Conservation (phyloP, 1,140 invertebrate genomes). For the Aphelenchoides fujianensis region DNA sequence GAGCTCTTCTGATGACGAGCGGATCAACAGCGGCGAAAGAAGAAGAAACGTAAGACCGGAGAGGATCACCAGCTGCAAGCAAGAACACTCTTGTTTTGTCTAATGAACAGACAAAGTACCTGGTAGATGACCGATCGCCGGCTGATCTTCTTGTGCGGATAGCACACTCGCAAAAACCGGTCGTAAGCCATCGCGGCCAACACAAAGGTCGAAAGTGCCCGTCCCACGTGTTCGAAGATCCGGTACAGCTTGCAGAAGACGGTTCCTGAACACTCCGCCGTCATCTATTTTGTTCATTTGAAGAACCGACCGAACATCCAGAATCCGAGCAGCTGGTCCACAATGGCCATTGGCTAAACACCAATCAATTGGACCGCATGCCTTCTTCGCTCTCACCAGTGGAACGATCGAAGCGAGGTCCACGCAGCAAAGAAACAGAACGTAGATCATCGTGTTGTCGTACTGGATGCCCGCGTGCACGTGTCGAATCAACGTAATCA, state of each 20-base stretch:
- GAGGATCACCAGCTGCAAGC: slow-evolving; percentile 35
- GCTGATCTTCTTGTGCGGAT: slow-evolving; percentile 53
- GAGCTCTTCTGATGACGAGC: slow-evolving; percentile 49
- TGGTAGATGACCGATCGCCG: slow-evolving; percentile 44
- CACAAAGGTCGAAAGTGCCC: slow-evolving; percentile 54
- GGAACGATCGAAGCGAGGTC: slow-evolving; percentile 56
- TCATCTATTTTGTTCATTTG: slow-evolving; percentile 28
- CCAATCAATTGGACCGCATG: no score
- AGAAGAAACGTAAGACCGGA: slow-evolving; percentile 44
- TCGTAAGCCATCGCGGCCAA: slow-evolving; percentile 53
- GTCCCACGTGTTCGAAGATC: slow-evolving; percentile 50
- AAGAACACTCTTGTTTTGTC: no score
- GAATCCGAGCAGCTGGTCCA: slow-evolving; percentile 60
- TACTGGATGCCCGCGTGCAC: slow-evolving; percentile 49
- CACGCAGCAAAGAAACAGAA: slow-evolving; percentile 57
- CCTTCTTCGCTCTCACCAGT: no score
- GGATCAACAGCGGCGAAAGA: slow-evolving; percentile 48
- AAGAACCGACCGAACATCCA: slow-evolving; percentile 59
- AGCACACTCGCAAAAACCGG: slow-evolving; percentile 56
- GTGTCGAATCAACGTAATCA: slow-evolving; percentile 55
- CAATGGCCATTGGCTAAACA: slow-evolving; percentile 61
- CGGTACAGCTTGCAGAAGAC: slow-evolving; percentile 52
- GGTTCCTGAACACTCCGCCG: slow-evolving; percentile 30
- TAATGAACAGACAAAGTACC: no score
- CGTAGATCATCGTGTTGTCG: slow-evolving; percentile 61